Base-by-base conservation (phyloP, 2,888 invertebrate species). In the Agrochola macilenta region DNA sequence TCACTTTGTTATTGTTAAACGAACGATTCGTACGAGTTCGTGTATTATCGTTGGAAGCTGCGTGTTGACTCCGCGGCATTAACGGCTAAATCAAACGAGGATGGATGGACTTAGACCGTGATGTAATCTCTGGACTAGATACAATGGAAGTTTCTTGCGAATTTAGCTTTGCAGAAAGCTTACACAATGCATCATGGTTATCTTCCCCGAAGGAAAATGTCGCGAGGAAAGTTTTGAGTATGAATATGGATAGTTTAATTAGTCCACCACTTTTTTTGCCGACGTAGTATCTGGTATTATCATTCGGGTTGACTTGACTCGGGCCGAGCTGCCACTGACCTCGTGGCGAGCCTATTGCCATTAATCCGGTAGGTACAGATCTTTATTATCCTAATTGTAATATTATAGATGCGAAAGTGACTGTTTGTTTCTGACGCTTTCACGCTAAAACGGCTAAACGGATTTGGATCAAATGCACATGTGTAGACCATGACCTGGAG, bases 41-140 rank as follows among this genome's bases (percentile, higher is more conserved):
- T 54, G 57, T 79, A 69, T 84, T 79, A 75, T 86, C 79, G 86
- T 79, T 86, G 75, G 74, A 61, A 57, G 64, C 73, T 65, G 23
- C 46, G 14, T 69, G 60, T 72, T 75, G 61, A 80, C 11, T 75
- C 46, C 26, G 17, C 2, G 54, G 69, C 68, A 82, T 85, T 82
- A 82, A 82, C 80, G 60, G 64, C 75, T 82, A 72, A 73, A 81
- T 81, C 70, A 66, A 70, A 61, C 52, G 61, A 61, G 57, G 52
- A 65, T 61, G 12, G 26, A 73, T 79, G 43, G n/a, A 83, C 49
- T 61, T 68, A 20, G 64, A 49, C n/a, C 30, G 20, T 69, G 72
- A 60, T 64, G 80, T 72, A 63, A 84, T 79, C 58, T 43, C 17
- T 72, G 61, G 20, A 64, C 69, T 83, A 66, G 65, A 64, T 83